Percentiles rank a stretch among this genome's conserved stretches.
Conservation (phyloP, 92 coral and sea anemone genomes). For the Anthopleura xanthogrammica region DNA sequence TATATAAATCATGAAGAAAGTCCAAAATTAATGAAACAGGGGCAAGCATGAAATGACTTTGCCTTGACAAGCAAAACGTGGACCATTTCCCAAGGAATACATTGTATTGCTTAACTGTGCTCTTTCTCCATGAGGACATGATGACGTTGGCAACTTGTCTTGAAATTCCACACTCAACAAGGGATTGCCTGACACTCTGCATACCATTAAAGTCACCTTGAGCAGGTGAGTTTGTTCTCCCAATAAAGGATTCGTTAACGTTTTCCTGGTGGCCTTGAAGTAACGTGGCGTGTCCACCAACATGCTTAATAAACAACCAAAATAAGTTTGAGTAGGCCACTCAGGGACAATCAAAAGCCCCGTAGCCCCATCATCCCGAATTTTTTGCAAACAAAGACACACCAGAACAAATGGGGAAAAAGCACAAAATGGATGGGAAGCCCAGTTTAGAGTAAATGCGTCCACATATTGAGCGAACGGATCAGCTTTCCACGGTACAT, state of each 20-base stretch:
- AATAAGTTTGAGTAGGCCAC: slow-evolving; percentile 13
- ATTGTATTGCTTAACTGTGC: slow-evolving; percentile 56
- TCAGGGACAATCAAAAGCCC: slow-evolving; percentile 9
- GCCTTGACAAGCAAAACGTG: slow-evolving; percentile 43
- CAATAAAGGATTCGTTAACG: too few species aligned
- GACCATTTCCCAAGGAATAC: slow-evolving; percentile 54
- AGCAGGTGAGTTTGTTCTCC: too few species aligned
- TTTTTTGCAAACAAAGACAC: not conserved
- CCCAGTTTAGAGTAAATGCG: slow-evolving; percentile 54
- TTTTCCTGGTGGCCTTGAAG: not conserved
- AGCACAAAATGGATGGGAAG: slow-evolving; percentile 32
- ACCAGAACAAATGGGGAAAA: slow-evolving; percentile 37
- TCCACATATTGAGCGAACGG: slow-evolving; percentile 38
- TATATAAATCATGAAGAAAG: slow-evolving; percentile 41
- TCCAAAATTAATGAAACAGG: slow-evolving; percentile 35
- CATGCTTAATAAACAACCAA: slow-evolving; percentile 15
- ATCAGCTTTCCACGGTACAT: slow-evolving; percentile 48
- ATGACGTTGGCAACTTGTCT: slow-evolving; percentile 48
- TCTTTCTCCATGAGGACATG: slow-evolving; percentile 49
- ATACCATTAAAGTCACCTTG: not conserved
- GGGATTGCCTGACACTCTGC: slow-evolving; percentile 13
- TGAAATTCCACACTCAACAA: slow-evolving; percentile 24
- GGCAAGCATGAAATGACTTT: slow-evolving; percentile 48
- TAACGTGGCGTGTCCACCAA: slow-evolving; percentile 3
- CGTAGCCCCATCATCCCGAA: slow-evolving; percentile 6